Evolutionary conservation across 2,113 vertebrate genomes (phyloP).

Genomic region (Mobula hypostoma): DNA sequence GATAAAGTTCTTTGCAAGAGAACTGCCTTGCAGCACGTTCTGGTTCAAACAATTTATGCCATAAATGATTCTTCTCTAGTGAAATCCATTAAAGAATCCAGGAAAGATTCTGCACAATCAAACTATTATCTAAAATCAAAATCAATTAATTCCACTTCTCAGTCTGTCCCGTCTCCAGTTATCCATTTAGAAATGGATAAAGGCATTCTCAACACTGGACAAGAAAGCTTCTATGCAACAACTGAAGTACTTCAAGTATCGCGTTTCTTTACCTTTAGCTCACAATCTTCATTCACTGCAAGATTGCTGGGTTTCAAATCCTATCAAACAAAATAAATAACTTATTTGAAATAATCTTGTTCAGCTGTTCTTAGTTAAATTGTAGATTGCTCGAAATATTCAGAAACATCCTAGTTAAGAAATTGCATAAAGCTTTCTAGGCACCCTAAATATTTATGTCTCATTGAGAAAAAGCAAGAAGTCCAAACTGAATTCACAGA

Average conservation of each 20-base stretch:
- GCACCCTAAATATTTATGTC: neutral
- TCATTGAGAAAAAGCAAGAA: neutral
- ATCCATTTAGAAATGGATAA: neutral
- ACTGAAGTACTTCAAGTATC: neutral
- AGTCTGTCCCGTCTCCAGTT: neutral
- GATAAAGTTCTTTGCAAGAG: neutral
- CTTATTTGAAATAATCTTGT: neutral
- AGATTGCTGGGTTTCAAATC: slow-evolving; percentile 95
- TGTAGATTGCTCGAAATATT: neutral
- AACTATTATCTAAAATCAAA: neutral
- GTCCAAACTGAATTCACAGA: neutral
- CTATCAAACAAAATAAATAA: slow-evolving; percentile 51
- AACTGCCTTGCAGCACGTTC: neutral
- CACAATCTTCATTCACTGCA: slow-evolving; percentile 96
- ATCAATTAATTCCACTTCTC: neutral
- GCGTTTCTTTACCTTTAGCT: slow-evolving; percentile 73
- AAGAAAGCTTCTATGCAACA: neutral
- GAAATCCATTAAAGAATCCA: neutral
- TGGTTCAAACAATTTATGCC: neutral
- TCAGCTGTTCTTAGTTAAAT: neutral
- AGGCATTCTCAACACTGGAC: neutral
- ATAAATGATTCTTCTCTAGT: neutral
- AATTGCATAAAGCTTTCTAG: neutral
- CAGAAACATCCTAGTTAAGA: neutral
- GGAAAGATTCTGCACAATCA: neutral